These are phyloP conservation scores for Caenorhabditis tropicalis DNA, from an alignment of 1,140 invertebrate species.

Conservation along the genomic window DNA sequence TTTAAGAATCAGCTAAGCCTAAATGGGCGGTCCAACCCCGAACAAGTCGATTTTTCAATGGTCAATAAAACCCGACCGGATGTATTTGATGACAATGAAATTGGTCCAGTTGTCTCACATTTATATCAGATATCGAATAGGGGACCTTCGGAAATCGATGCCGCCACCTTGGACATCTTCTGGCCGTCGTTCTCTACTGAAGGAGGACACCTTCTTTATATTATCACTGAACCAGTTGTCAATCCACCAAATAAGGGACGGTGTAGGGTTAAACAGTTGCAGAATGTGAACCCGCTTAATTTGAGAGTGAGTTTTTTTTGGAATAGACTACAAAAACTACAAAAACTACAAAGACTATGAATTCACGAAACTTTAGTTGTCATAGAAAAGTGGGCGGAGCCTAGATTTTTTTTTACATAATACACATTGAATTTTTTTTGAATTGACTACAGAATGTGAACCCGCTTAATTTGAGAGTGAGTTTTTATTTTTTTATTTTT, in stretches of 20 bases:
- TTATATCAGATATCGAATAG: slow-evolving; percentile 67
- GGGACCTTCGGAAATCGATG: slow-evolving; percentile 66
- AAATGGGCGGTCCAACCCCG: slow-evolving; percentile 65
- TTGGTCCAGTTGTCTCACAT: slow-evolving; percentile 70
- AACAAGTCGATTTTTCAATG: slow-evolving; percentile 67
- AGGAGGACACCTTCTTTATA: slow-evolving; percentile 68
- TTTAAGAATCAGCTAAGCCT: slow-evolving; percentile 67
- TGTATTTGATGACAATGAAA: slow-evolving; percentile 68
- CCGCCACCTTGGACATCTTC: slow-evolving; percentile 69
- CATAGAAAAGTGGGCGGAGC: too few species aligned
- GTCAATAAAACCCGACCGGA: slow-evolving; percentile 62
- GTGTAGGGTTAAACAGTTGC: slow-evolving; percentile 67
- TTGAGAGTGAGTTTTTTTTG: slow-evolving; percentile 59
- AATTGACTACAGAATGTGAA: slow-evolving; percentile 68
- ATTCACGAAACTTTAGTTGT: too few species aligned
- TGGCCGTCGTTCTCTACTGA: slow-evolving; percentile 69
- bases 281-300: slow-evolving; percentile 68
- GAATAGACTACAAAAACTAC: too few species aligned
- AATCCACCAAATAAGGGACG: slow-evolving; percentile 65
- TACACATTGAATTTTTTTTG: too few species aligned
- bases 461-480: slow-evolving; percentile 66
- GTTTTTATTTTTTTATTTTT: too few species aligned
- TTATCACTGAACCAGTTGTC: slow-evolving; percentile 70
- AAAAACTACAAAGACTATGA: too few species aligned
- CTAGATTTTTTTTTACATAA: too few species aligned